Base-by-base conservation (phyloP, 2,113 vertebrate genomes). In the Leptobrachium ailaonicum region DNA sequence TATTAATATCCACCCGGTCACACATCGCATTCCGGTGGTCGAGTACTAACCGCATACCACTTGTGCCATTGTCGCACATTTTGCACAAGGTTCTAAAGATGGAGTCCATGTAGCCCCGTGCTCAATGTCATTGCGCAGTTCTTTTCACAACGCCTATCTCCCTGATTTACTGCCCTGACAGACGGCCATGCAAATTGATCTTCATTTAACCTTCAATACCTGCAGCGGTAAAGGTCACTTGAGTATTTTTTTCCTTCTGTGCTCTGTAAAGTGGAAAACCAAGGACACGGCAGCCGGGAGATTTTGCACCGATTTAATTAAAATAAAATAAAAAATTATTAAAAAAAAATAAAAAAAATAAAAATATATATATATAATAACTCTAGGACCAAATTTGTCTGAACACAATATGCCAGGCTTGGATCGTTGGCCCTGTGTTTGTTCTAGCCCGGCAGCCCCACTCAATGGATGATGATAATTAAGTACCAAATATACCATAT, bases 401-500 rank as follows among this genome's bases (percentile, higher is more conserved):
- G 93, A 95, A 95, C 95, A 96, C 95, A 95, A 95, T 96, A 95
- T 95, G 90, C 85, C 91, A 88, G 93, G 88, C 94, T 94, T 32
- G 91, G 89, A 90, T 83, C 89, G 91, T 88, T 83, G 90, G 91
- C 89, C 93, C 91, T 89, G 92, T 94, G 89, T 91, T 94, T 94
- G 91, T 92, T 92, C 92, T 93, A 95, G 92, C 92, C 94, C 94
- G 95, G 95, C 91, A 91, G 94, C 93, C 8, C 92, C 93, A 95
- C 94, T 96, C 96, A 96, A 95, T 95, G 95, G 93, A 95, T 95
- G 94, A 94, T 94, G 94, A 95, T 96, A 98, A 98, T 99, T 98
- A 98, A 98, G 96, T 97, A 97, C 95, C 96, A 96, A 97, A 96
- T 96, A 97, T 94, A 94, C 95, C 98, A 99, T 99, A 98, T 98